Base-by-base conservation (phyloP, 2,888 invertebrate species). In the Sinhomidia bicolor region DNA sequence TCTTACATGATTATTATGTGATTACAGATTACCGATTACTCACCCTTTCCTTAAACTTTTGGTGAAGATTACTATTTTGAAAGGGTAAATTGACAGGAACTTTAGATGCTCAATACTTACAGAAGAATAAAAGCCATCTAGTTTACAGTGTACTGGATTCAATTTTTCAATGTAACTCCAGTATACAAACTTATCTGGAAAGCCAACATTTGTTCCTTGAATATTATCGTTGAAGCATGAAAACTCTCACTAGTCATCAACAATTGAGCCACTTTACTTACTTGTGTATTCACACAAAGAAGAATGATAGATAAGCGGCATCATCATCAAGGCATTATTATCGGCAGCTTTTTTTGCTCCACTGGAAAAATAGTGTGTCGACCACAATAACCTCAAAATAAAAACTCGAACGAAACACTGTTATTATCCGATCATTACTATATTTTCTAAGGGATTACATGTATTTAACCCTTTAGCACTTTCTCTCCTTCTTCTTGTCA, bases 391-490 rank as follows among this genome's bases (percentile, higher is more conserved):
- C 80, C 80, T 80, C 80, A 60, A 62, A 78, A 78, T 32, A 78
- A 78, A 60, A 62, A 44, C 62, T 54, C 41, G 17, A 79, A 57
- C 20, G 80, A 36, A 79, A 62, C 80, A 62, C 41, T 80, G 20
- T 80, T 62, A 80, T 80, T 80, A 80, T 44, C 44, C n/a, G 44
- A 80, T 86, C 76, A 88, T 88, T 88, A 88, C 81, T 82, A 76
- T 76, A 82, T 78, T 88, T 82, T 65, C 51, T 10, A 88, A 76
- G 23, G 51, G 76, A 88, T 88, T 82, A 82, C 74, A 62, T 82
- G 82, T 78, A 88, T 82, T 88, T 88, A 88, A 88, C 87, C 87
- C 87, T 88, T 88, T 88, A 88, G 87, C 87, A 88, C 76, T 82
- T 82, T 88, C 65, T 78, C 57, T 81, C 65, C 62, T 17, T 68